Evolutionary conservation across 2,113 vertebrate species (phyloP), one percentile per base, ranked within the genome.

Genomic region (Mastomys natalensis): DNA sequence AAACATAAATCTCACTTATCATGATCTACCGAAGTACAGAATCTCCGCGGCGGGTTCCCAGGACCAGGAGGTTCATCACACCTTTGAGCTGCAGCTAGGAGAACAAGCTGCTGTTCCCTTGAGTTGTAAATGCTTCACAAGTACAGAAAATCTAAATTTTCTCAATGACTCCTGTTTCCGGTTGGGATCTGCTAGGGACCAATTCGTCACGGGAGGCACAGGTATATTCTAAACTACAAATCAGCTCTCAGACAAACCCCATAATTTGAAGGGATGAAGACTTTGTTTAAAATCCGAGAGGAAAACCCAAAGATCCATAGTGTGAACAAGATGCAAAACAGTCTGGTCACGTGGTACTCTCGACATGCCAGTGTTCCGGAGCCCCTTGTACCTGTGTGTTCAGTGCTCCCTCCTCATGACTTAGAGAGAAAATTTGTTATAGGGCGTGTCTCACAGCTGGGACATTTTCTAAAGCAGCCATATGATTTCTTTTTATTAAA

Each of bases 101-200:
- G 12, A 51, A 2, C 26, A 68, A 91, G 17, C 26, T n/a, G 0
- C 62, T 76, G 40, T 82, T 84, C 43, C 12, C 62, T 84, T 37
- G 78, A 84, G 43, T 37, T 64, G 10, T 51, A 82, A n/a, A 24
- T 45, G 4, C 7, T 66, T 45, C 51, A 19, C 10, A 90, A 90
- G 58, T n/a, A 93, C 62, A 95, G 58, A 81, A 97, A 92, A 95
- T 37, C 80, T 80, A 53, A 88, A 68, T 66, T 95, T 40, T 93
- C 62, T 87, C 72, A 53, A 51, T 86, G 73, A 64, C 76, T 85
- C 43, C n/a, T 45, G 74, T 45, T 37, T 82, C 45, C n/a, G 45
- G 7, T 51, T 45, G 53, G 58, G 86, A 68, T 55, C 72, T 87
- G 40, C 60, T 91, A 78, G 21, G 62, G 88, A 92, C 5, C 31